Evolutionary conservation across 2,888 invertebrate genomes (phyloP), one percentile per base, ranked within the genome.

Genomic region (Synanthedon formicaeformis): DNA sequence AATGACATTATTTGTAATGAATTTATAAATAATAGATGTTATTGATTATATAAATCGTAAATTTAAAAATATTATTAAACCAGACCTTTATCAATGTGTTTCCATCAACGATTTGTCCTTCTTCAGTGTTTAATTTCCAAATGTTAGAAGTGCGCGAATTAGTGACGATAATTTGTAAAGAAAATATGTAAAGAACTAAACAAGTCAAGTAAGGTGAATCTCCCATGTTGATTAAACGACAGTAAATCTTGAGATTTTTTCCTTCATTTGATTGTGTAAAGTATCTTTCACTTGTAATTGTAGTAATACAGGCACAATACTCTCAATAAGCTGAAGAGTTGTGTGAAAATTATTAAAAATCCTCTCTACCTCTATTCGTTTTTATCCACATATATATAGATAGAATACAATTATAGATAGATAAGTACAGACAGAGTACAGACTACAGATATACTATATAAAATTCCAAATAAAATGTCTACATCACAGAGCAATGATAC

Each of bases 71-170:
- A 61, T 58, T 59, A 56, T 65, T 61, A 63, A 62, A 48, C 66
- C 84, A 78, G 61, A 90, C 88, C 78, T 89, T 88, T 57, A 89
- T 77, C 67, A 90, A 80, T 57, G 86, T 88, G 63, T 79, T 90
- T 50, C 89, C 91, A 67, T 92, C 92, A 56, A 93, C 90, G 56
- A 94, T 92, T 81, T 92, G 92, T 53, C 92, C 93, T 71, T 91
- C 92, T 65, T 94, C 93, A 52, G 89, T 84, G 75, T 92, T 94
- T 56, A 96, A 82, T 81, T 92, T 92, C 96, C 96, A 96, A 72
- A 94, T 89, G 65, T 92, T 93, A 53, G 95, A 94, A 14, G 94
- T 94, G 63, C 94, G 90, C 41, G 95, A 94, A 82, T 95, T 95
- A 60, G 92, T 94, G 55, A 78, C 78, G 66, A 93, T 89, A 67